Evolutionary conservation across 2,113 vertebrate genomes (phyloP), one percentile per base, ranked within the genome.

Genomic region (Rousettus leschenaultii): DNA sequence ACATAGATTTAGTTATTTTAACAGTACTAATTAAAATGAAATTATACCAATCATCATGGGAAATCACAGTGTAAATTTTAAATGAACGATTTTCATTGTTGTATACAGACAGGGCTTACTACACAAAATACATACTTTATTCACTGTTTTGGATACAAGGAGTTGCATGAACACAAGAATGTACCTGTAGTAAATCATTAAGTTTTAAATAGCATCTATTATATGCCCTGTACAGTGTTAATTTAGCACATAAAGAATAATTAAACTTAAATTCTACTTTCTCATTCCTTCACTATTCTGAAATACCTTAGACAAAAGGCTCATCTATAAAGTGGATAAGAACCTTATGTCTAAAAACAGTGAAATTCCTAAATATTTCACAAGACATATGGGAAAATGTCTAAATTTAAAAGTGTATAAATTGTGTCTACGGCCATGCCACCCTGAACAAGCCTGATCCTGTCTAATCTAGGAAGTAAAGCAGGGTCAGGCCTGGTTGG

Each of bases 351-450:
- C 57, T 66, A 89, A 93, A 96, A 91, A 70, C 13, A 87, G 24
- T 78, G 71, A 82, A 92, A 70, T 86, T 86, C 13, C 71, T 95
- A 82, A 96, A 30, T 5, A 95, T 61, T 94, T 86, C 40, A 73
- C 71, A 71, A 83, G 19, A 13, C 33, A 40, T 18, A 86, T 7
- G 16, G 21, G 43, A 90, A 89, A 87, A 77, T 30, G 26, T 61
- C n/a, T 66, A 87, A 75, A 86, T 83, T 83, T 74, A 48, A 38
- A 93, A 61, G 12, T 80, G 1, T 18, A 51, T 75, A 90, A 82
- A 82, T 5, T 70, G 9, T 85, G 33, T 51, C 51, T 51, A 51
- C 15, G 4, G 51, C 51, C 51, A 51, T 51, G 51, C 51, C 51
- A 51, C 51, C 51, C 51, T 16, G 51, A 51, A 51, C 51, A 51